Base-by-base conservation (phyloP, 2,797 vertebrate species). In the Neoniphon sammara region DNA sequence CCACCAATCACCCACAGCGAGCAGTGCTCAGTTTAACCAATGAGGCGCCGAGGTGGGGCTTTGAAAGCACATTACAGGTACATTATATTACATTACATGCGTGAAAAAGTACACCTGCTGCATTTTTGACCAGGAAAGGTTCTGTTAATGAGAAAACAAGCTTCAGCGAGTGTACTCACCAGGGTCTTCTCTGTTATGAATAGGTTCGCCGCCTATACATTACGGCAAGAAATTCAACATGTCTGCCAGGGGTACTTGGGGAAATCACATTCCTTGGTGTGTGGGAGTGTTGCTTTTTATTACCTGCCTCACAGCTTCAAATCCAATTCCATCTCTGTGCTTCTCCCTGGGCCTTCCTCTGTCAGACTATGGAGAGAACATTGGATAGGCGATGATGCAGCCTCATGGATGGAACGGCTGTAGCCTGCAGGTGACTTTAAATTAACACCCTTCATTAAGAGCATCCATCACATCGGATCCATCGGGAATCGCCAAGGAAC, bases 251-350 rank as follows among this genome's bases (percentile, higher is more conserved):
- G 88, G 91, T 90, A 91, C 91, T 93, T 92, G 92, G 94, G 94
- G 94, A 95, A 94, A 94, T 94, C 93, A 94, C 91, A 92, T 89
- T 90, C 88, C 87, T 93, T 91, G 91, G 91, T 92, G 92, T 93
- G 93, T 90, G 93, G 91, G 91, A 93, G 92, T 92, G 88, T 91
- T 92, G 89, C 93, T 92, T 94, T 94, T 94, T 94, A 95, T 94
- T 94, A 93, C 92, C 91, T 94, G 89, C 90, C 91, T 92, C 90
- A 90, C 91, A 93, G 93, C 93, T 91, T 92, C 91, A 94, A 94
- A 94, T 94, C 92, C 91, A 93, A 94, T 95, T 94, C 92, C 92
- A 91, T 91, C 90, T 91, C 90, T 84, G 85, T 84, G 76, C 89
- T 90, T 92, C 91, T 93, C 91, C 88, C 89, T 92, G 82, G 89